A percentile compares a stretch with the other conserved stretches of the same genome.
phyloP scores from a whole-genome alignment of 2,113 vertebrate species.

The Arizona elegans region DNA sequence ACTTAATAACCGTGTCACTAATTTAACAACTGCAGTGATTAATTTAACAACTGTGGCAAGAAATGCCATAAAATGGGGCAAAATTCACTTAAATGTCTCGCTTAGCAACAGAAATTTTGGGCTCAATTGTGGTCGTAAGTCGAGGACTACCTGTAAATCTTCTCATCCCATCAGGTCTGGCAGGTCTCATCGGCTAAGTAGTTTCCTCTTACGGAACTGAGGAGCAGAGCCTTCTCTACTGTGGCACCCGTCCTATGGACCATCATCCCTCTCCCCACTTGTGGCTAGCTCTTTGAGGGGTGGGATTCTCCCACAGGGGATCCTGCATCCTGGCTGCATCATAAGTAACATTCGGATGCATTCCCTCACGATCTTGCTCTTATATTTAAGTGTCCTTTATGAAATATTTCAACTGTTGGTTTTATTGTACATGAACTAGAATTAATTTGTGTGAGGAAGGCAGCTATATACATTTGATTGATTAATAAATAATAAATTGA shows the following conservation, averaged over 20 bases:
- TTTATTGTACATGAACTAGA: background rate
- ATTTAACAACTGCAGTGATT: background rate
- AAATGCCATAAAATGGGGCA: background rate
- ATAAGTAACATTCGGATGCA: background rate
- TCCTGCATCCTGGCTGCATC: background rate
- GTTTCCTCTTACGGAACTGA: background rate
- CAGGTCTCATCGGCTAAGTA: background rate
- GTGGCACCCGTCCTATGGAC: background rate
- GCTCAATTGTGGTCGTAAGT: background rate
- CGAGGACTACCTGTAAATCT: background rate
- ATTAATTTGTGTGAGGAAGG: background rate
- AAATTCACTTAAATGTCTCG: background rate
- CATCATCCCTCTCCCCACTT: background rate
- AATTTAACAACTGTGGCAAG: background rate
- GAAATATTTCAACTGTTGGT: background rate
- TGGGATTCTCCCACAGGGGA: background rate
- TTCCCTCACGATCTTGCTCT: background rate
- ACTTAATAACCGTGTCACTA: background rate
- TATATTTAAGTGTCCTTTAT: background rate
- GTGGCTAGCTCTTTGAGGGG: background rate
- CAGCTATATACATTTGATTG: background rate
- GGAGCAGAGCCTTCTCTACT: background rate
- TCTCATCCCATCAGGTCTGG: background rate
- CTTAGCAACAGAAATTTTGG: background rate
- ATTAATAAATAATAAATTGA: background rate